A percentile compares a stretch with the other conserved stretches of the same genome.
Evolutionary conservation across 2,888 invertebrate genomes (phyloP).

Genomic region (Leptopilina syphax): DNA sequence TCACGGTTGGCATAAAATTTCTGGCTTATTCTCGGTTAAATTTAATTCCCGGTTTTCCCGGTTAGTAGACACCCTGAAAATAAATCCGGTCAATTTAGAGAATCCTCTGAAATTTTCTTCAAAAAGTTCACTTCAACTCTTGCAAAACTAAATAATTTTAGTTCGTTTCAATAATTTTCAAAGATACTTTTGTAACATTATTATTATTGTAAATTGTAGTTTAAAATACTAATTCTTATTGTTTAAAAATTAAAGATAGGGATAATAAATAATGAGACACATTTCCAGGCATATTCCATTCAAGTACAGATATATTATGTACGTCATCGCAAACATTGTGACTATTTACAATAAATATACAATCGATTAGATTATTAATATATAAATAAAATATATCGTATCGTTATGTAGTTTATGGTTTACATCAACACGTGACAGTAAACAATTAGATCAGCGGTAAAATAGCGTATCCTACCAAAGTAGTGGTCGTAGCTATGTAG

Average conservation of each 20-base stretch:
- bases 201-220: too few relatives aligned
- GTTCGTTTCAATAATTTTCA: too few relatives aligned
- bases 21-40: too few relatives aligned
- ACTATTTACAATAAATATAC: slow-evolving; percentile 76
- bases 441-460: slow-evolving; percentile 76
- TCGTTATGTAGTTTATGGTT: slow-evolving; percentile 64
- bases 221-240: too few relatives aligned
- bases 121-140: too few relatives aligned
- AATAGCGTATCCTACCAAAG: slow-evolving; percentile 74
- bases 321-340: slow-evolving; percentile 75
- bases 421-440: slow-evolving; percentile 76
- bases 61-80: too few relatives aligned
- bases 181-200: too few relatives aligned
- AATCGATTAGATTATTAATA: slow-evolving; percentile 70
- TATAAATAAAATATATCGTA: slow-evolving; percentile 76
- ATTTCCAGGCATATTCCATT: slow-evolving; percentile 69
- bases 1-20: too few relatives aligned
- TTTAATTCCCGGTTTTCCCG: too few relatives aligned
- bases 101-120: too few relatives aligned
- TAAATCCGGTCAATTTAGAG: too few relatives aligned
- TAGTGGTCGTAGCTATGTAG: slow-evolving; percentile 73
- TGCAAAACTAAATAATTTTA: too few relatives aligned
- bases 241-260: background rate
- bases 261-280: slow-evolving; percentile 12
- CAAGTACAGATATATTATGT: slow-evolving; percentile 75